Evolutionary conservation across 2,113 vertebrate genomes (phyloP).

Genomic region (Struthidea cinerea): DNA sequence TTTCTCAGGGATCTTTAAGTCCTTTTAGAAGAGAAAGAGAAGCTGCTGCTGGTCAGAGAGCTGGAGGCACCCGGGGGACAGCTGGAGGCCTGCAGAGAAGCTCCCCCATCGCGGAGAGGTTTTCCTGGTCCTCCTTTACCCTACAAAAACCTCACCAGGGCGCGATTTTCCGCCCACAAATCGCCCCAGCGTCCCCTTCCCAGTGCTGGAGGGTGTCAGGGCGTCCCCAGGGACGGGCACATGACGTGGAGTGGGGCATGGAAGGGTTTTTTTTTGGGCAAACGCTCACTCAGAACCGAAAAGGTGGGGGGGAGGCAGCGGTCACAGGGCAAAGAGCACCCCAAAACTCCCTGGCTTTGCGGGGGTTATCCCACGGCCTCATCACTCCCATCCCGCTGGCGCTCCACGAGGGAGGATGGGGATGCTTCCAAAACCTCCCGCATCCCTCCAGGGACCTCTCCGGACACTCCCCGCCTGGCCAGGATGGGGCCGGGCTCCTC

Average conservation of each 20-base stretch:
- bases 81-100: not conserved
- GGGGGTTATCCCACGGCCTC: not conserved
- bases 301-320: rapidly evolving
- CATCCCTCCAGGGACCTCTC: not conserved
- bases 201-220: too few relatives aligned
- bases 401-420: rapidly evolving
- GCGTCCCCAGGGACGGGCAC: rapidly evolving
- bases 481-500: not conserved
- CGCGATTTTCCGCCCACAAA: rapidly evolving
- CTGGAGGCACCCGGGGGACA: not conserved
- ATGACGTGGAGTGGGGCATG: rapidly evolving
- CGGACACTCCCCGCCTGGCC: not conserved
- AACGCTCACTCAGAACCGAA: not conserved
- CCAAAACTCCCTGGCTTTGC: not conserved
- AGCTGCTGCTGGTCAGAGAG: not conserved
- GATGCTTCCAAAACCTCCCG: not conserved
- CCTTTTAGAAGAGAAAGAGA: not conserved
- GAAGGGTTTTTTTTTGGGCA: not conserved
- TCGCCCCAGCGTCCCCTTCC: rapidly evolving
- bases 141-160: not conserved
- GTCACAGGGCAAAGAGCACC: not conserved
- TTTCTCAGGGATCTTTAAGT: not conserved
- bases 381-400: rapidly evolving
- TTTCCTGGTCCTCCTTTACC: not conserved
- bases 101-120: rapidly evolving